These are phyloP conservation scores for Eclectus roratus DNA, from an alignment of 2,113 vertebrate species.

Conservation along the genomic window DNA sequence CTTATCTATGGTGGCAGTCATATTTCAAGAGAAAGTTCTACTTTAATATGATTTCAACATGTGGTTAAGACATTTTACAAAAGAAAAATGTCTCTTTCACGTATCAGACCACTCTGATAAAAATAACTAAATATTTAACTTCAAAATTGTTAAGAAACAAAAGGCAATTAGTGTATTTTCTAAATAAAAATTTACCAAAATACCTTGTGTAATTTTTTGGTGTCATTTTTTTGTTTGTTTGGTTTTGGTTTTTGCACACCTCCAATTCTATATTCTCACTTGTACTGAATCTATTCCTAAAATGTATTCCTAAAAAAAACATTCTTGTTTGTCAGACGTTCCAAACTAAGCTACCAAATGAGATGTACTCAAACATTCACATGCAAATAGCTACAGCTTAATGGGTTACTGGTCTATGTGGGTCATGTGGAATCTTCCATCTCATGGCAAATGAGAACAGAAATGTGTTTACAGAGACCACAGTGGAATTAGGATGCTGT, in stretches of 20 bases:
- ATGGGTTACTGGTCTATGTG: not conserved
- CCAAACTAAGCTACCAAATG: not conserved
- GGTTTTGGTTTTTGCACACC: fast-evolving
- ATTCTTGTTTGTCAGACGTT: not conserved
- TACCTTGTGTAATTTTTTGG: too few species aligned
- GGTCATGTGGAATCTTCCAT: not conserved
- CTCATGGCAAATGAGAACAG: not conserved
- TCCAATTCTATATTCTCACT: not conserved
- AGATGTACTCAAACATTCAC: not conserved
- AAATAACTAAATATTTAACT: not conserved
- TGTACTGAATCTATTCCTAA: not conserved
- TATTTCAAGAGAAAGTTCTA: not conserved
- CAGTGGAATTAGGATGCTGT: fast-evolving
- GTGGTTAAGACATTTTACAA: not conserved
- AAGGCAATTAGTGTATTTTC: not conserved
- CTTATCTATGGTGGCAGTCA: not conserved
- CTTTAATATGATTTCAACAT: not conserved
- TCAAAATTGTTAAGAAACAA: not conserved
- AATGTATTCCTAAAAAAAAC: not conserved
- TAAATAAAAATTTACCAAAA: not conserved
- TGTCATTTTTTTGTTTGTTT: not conserved
- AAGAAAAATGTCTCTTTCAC: not conserved
- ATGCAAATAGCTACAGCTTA: not conserved
- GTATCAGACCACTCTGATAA: not conserved
- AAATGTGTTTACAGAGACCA: not conserved